A percentile compares a stretch with the other conserved stretches of the same genome.
Conservation (phyloP, 2,797 vertebrate species). For the Oryzias sinensis region DNA sequence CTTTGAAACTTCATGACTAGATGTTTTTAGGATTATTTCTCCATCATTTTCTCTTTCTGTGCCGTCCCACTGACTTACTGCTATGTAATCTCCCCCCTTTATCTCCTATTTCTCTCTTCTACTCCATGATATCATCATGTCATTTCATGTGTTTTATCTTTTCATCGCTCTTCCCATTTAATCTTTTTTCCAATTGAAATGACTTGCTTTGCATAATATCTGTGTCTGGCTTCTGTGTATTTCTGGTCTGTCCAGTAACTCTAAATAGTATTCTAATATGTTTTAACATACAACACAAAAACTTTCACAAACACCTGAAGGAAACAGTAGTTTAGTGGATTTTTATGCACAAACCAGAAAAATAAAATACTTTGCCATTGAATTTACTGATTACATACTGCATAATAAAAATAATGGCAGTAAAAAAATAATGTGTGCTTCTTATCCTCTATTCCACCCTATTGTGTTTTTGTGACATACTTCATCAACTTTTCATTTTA, state of each 20-base stretch:
- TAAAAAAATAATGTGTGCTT: too few species aligned
- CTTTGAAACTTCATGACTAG: slow-evolving; percentile 47
- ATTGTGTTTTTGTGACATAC: too few species aligned
- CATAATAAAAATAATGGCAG: too few species aligned
- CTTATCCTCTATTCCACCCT: too few species aligned
- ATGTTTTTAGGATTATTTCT: slow-evolving; percentile 65
- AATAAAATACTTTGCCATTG: too few species aligned
- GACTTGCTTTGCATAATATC: slow-evolving; percentile 28
- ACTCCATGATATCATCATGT: slow-evolving; percentile 20
- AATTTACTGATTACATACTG: too few species aligned
- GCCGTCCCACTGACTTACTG: slow-evolving; percentile 59
- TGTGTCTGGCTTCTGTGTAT: slow-evolving; percentile 27
- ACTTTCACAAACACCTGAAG: too few species aligned
- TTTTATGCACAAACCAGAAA: too few species aligned
- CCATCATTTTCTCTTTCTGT: slow-evolving; percentile 42
- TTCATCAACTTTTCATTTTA: too few species aligned
- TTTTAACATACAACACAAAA: slow-evolving; percentile 17
- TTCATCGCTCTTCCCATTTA: slow-evolving; percentile 43
- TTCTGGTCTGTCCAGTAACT: slow-evolving; percentile 57
- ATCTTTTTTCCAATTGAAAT: slow-evolving; percentile 43
- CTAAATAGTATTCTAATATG: slow-evolving; percentile 30
- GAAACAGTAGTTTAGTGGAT: too few species aligned
- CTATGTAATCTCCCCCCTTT: slow-evolving; percentile 59
- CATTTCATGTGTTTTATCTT: slow-evolving; percentile 55
- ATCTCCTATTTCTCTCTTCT: slow-evolving; percentile 27